Base-by-base conservation (phyloP, 2,888 invertebrate genomes). In the Tubiluchus corallicola region DNA sequence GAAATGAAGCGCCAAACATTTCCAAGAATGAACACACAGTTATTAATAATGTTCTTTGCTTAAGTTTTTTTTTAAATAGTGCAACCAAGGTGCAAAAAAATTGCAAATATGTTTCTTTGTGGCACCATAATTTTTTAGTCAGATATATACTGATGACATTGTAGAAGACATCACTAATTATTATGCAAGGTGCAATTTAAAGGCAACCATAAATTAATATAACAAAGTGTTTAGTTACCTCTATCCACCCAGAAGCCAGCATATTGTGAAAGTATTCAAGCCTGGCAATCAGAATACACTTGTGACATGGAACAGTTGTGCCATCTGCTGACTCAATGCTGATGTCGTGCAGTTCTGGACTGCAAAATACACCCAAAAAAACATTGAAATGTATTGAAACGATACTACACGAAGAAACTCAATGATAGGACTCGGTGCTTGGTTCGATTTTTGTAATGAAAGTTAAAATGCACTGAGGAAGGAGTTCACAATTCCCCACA, bases 181-280 rank as follows among this genome's bases (percentile, higher is more conserved):
- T n/a, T n/a, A n/a, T n/a, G n/a, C n/a, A n/a, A n/a, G n/a, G n/a
- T n/a, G n/a, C n/a, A n/a, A n/a, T n/a, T n/a, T n/a, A n/a, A n/a
- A n/a, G n/a, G n/a, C n/a, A n/a, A n/a, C n/a, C n/a, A n/a, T n/a
- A n/a, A n/a, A n/a, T n/a, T n/a, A n/a, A n/a, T n/a, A n/a, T n/a
- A n/a, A 16, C 3, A 21, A 20, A 17, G n/a, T 44, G 16, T n/a
- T 20, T 46, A 56, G 63, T 60, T 56, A 77, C 77, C 72, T 77
- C 77, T 41, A 73, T 69, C 84, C 84, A 85, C 38, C 77, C 73
- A 54, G 75, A 74, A 55, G 75, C 73, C 54, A 85, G 77, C 80
- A 87, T 81, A 54, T 77, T 77, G 48, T 75, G 73, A 60, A 87
- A 87, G 63, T 85, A 87, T 50, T 85, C 83, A n/a, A 81, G 65